A percentile compares a stretch with the other conserved stretches of the same genome.
Conservation (phyloP, 2,113 vertebrate genomes). For the Erpornis zantholeuca region DNA sequence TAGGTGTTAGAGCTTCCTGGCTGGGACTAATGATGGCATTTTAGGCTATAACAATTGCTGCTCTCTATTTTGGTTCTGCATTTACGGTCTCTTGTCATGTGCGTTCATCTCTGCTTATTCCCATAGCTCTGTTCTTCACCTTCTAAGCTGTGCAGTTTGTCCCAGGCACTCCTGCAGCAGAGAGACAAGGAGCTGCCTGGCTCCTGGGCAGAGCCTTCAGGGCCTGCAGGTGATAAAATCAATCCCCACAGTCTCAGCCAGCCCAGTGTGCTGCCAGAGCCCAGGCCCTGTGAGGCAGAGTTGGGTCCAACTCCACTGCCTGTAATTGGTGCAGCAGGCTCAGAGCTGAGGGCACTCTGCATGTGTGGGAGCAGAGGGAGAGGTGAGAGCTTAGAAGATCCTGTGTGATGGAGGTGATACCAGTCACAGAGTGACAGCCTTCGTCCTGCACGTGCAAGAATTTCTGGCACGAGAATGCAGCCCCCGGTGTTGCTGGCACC, state of each 20-base stretch:
- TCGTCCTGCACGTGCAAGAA: not conserved
- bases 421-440: too few species aligned
- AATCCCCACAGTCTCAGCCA: not conserved
- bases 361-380: not conserved
- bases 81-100: not conserved
- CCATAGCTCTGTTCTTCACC: accelerated
- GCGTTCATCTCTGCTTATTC: not conserved
- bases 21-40: not conserved
- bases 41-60: not conserved
- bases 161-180: not conserved
- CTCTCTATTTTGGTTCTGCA: conserved; percentile 1
- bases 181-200: not conserved
- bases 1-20: not conserved
- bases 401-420: accelerated
- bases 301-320: accelerated
- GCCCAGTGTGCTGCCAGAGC: not conserved
- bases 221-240: not conserved
- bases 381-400: accelerated
- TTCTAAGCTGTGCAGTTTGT: not conserved
- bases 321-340: not conserved
- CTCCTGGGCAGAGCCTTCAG: not conserved
- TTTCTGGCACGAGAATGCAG: too few species aligned
- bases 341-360: not conserved
- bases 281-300: not conserved
- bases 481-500: not conserved